Percentiles rank a stretch among this genome's conserved stretches.
phyloP scores from a whole-genome alignment of 1,140 invertebrate species.

The Adoxophyes honmai region DNA sequence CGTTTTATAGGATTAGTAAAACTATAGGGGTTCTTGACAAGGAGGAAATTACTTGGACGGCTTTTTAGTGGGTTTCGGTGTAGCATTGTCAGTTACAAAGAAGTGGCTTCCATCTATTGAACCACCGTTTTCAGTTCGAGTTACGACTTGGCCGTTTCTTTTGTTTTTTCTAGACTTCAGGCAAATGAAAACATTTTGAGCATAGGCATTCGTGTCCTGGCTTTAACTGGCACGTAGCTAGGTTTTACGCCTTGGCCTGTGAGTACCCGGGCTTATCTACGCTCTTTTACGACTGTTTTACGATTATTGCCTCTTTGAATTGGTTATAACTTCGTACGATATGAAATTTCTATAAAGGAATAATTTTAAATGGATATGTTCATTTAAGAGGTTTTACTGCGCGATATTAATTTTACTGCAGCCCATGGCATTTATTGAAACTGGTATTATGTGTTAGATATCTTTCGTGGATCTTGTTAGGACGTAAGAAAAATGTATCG shows the following conservation, averaged over 20 bases:
- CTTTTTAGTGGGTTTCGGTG: too few relatives aligned
- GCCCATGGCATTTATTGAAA: too few relatives aligned
- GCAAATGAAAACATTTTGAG: conserved; percentile 31
- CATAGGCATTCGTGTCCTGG: too few relatives aligned
- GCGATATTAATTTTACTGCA: conserved; percentile 44
- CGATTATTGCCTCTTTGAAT: conserved; percentile 70
- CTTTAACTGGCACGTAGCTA: not conserved
- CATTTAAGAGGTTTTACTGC: conserved; percentile 54
- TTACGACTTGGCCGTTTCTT: too few relatives aligned
- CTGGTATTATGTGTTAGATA: too few relatives aligned
- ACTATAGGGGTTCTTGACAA: too few relatives aligned
- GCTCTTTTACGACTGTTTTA: conserved; percentile 69
- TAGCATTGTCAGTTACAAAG: too few relatives aligned
- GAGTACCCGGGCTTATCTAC: conserved; percentile 60
- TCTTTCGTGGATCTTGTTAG: too few relatives aligned
- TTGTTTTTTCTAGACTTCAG: conserved; percentile 10
- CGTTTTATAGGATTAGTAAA: too few relatives aligned
- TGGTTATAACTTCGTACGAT: conserved; percentile 67
- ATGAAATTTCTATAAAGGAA: conserved; percentile 72
- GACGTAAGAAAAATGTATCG: not conserved
- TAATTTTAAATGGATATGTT: conserved; percentile 68
- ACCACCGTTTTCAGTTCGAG: too few relatives aligned
- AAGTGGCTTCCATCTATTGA: too few relatives aligned
- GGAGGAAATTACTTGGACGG: too few relatives aligned
- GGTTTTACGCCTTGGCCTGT: conserved; percentile 48